Base-by-base conservation (phyloP, 2,888 invertebrate genomes). In the Acanthoscelides obtectus region DNA sequence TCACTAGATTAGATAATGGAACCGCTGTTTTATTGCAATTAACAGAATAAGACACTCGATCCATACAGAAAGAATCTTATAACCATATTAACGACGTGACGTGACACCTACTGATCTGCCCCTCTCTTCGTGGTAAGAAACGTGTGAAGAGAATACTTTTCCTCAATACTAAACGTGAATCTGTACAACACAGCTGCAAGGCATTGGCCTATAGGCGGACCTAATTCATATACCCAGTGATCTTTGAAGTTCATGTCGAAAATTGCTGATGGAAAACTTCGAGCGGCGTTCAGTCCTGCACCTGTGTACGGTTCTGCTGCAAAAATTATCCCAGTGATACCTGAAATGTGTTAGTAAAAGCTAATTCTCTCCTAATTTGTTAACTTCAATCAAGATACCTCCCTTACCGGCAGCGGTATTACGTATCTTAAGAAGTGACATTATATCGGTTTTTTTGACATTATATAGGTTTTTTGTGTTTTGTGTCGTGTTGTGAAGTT, bases 281-380 rank as follows among this genome's bases (percentile, higher is more conserved):
- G 72, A 4, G 77, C 77, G 0, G 76, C 66, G 71, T 77, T 77
- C 20, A 77, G 69, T 22, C 77, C 72, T 8, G 74, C 71, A 22
- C 73, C 73, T 17, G 75, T 45, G 12, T 45, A 45, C 17, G 45
- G 45, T 12, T 45, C 45, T 6, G 45, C 22, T 74, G 72, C 45
- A 74, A 4, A 45, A 45, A 45, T 12, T 6, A 45, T 45, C 1
- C 45, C 45, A 6, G 45, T 45, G 45, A 45, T 45, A 12, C 45
- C 45, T 45, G 45, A 45, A 45, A 45, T 25, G 25, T 8, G 25
- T 5, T 25, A 25, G 25, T 25, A 25, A n/a, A n/a, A n/a, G n/a
- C n/a, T n/a, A n/a, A n/a, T n/a, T n/a, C n/a, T n/a, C n/a, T n/a
- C n/a, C n/a, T n/a, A n/a, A n/a, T n/a, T n/a, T n/a, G n/a, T n/a